These are phyloP conservation scores for Galemys pyrenaicus DNA, from an alignment of 2,113 vertebrate genomes.

Conservation along the genomic window DNA sequence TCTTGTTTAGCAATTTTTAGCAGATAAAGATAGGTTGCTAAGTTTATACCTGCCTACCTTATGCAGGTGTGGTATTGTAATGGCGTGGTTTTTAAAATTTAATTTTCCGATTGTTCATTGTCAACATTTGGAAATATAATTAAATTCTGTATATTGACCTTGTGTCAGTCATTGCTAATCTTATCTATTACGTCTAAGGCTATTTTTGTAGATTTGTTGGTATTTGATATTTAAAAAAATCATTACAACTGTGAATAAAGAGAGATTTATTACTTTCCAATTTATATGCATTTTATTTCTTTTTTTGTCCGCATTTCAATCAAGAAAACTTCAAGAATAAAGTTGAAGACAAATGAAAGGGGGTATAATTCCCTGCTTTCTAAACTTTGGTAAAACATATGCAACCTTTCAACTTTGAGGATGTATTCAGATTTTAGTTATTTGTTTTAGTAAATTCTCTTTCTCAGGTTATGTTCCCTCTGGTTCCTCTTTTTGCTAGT, in stretches of 20 bases:
- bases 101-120: background rate
- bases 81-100: background rate
- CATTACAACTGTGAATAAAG: background rate
- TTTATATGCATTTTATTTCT: background rate
- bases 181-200: background rate
- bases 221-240: background rate
- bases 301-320: background rate
- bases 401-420: background rate
- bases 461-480: background rate
- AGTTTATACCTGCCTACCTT: background rate
- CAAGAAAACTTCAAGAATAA: background rate
- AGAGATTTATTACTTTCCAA: background rate
- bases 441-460: background rate
- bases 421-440: background rate
- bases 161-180: background rate
- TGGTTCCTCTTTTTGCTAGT: background rate
- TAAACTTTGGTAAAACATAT: background rate
- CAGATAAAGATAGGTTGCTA: background rate
- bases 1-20: background rate
- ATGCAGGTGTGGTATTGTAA: background rate
- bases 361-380: background rate
- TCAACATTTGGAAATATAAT: background rate
- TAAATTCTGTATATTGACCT: background rate
- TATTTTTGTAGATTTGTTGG: background rate
- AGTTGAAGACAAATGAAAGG: background rate